Evolutionary conservation across 2,113 vertebrate genomes (phyloP), one percentile per base, ranked within the genome.

Genomic region (Sclerurus mexicanus): DNA sequence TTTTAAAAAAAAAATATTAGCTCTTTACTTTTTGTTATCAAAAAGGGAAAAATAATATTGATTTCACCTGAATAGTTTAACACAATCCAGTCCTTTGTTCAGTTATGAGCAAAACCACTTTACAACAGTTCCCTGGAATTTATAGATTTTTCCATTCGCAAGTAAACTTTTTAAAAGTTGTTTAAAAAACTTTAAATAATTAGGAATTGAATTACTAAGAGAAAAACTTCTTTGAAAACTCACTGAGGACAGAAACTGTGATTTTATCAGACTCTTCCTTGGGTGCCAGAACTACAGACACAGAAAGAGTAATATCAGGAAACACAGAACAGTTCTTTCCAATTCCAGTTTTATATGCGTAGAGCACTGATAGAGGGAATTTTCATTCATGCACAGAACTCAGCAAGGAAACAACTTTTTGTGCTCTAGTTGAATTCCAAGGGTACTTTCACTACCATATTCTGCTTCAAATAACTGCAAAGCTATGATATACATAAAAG

Each of bases 91-190:
- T 15, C 59, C 50, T 97, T 95, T 95, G 31, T 92, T 96, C 64
- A 72, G 71, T 75, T 87, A 95, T 63, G 33, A 95, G 62, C 20
- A 94, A 96, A 97, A 64, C 55, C 59, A 90, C 58, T 97, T 97
- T 96, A 97, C 22, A 93, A 69, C 27, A 39, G 50, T 79, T 93
- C 68, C 52, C 44, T 96, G 87, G 81, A 95, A 97, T 96, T 96
- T 97, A 95, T 80, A 89, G 87, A 55, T 92, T 96, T 95, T 97
- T 97, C 96, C 96, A 96, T 69, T 89, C 3, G 10, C 75, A 92
- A 76, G 59, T 90, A 92, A 93, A 95, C 28, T 95, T 96, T 93
- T 94, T 53, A 60, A 44, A 94, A 94, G 58, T 66, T 80, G 23
- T 76, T 62, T 14, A 74, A 80, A 90, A 80, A 75, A 8, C 44